A percentile compares a stretch with the other conserved stretches of the same genome.
Conservation (phyloP, 2,888 invertebrate species). For the Electrophaes corylata region DNA sequence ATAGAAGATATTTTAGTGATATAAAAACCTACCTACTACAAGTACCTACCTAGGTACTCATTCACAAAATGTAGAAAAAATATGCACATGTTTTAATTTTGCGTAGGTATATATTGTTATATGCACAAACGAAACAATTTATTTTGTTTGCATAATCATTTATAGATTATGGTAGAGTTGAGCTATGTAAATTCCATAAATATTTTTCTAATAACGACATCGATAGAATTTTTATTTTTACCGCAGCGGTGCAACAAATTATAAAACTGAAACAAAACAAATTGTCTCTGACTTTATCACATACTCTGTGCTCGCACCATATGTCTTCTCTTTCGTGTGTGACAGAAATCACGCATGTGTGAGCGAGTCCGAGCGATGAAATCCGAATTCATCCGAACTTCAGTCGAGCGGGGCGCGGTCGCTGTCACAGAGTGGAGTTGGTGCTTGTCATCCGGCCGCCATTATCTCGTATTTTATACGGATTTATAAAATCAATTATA, state of each 20-base stretch:
- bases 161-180: too few relatives aligned
- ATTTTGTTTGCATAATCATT: too few relatives aligned
- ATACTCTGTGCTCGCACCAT: constrained; percentile 37
- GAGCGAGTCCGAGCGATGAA: constrained; percentile 78
- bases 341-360: constrained; percentile 77
- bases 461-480: constrained; percentile 85
- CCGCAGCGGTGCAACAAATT: constrained; percentile 33
- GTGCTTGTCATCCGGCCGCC: constrained; percentile 85
- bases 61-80: too few relatives aligned
- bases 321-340: constrained; percentile 66
- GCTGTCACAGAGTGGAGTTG: constrained; percentile 83
- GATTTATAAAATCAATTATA: constrained; percentile 80
- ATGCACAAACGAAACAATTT: too few relatives aligned
- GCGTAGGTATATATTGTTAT: too few relatives aligned
- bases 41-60: too few relatives aligned
- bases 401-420: constrained; percentile 86
- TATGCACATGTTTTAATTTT: too few relatives aligned
- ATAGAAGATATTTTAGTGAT: too few relatives aligned
- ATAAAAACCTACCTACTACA: too few relatives aligned
- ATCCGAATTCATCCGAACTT: constrained; percentile 79
- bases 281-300: constrained; percentile 56
- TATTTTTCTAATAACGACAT: too few relatives aligned
- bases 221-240: constrained; percentile 31
- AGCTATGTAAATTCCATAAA: too few relatives aligned
- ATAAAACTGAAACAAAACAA: constrained; percentile 32